A percentile compares a stretch with the other conserved stretches of the same genome.
phyloP scores from a whole-genome alignment of 37 sponge, comb jelly and placozoan genomes.

The Halichondria panicea region DNA sequence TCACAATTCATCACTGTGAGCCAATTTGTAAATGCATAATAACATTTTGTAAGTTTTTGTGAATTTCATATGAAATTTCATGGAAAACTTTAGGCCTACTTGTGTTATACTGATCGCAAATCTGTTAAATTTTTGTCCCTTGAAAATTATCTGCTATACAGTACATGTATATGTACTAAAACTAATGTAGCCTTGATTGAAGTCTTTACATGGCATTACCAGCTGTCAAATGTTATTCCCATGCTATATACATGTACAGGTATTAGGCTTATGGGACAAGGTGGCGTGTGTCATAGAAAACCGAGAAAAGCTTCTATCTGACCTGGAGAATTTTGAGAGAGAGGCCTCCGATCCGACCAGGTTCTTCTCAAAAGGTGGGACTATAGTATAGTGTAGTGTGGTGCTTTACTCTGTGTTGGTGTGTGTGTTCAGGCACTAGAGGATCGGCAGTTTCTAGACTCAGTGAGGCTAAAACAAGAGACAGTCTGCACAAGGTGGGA shows the following conservation, averaged over 20 bases:
- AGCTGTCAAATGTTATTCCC: too few species aligned
- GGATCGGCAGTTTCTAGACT: conserved; percentile 63
- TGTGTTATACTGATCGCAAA: too few species aligned
- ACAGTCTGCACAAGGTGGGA: conserved; percentile 54
- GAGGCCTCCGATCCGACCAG: conserved; percentile 82
- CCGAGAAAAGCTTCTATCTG: conserved; percentile 57
- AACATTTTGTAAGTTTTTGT: too few species aligned
- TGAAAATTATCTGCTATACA: too few species aligned
- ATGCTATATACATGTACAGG: conserved; percentile 44
- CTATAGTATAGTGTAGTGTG: neutral
- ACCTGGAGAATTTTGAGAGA: conserved; percentile 81
- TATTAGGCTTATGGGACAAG: conserved; percentile 74
- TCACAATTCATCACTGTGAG: conserved; percentile 10
- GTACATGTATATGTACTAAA: too few species aligned
- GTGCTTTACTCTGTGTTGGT: neutral
- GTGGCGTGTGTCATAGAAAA: conserved; percentile 55
- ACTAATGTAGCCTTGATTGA: too few species aligned
- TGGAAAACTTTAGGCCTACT: too few species aligned
- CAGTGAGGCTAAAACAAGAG: conserved; percentile 75
- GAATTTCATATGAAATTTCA: too few species aligned
- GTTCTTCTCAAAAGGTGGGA: conserved; percentile 73
- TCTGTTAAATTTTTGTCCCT: too few species aligned
- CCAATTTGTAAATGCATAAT: too few species aligned
- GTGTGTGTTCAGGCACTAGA: conserved; percentile 19
- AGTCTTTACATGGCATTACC: too few species aligned